Evolutionary conservation across 2,113 vertebrate species (phyloP), one percentile per base, ranked within the genome.

Genomic region (Glaucidium brasilianum): DNA sequence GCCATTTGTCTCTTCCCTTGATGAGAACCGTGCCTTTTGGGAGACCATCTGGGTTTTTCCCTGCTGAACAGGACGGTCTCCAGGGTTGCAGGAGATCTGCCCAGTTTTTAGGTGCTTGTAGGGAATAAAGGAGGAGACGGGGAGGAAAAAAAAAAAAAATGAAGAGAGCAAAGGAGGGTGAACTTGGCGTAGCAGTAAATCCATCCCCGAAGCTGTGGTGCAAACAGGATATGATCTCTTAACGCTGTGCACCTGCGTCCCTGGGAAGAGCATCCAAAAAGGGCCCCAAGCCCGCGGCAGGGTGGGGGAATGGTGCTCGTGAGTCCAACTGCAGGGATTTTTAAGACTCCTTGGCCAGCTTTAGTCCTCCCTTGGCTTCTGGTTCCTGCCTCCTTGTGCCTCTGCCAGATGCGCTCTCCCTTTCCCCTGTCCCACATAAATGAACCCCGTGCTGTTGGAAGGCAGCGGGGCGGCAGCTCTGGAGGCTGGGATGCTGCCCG

Each of bases 201-300:
- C 95, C 92, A 95, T 96, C 95, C 97, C 90, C 4, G 43, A 74
- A 97, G 92, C 95, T 85, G 95, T 2, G 55, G 69, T 21, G 74
- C 84, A 71, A 92, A 71, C 95, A 96, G 97, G 97, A 97, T 97
- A 96, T 93, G 92, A 96, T 96, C 94, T 88, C 96, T 97, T 96
- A 97, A 96, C 91, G 69, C 92, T 2, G 45, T 83, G 95, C 97
- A 97, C 96, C 96, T 97, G 97, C 88, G 85, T 92, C 95, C 92
- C 85, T 1, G 62, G 81, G 84, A 96, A 94, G 75, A 94, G 90
- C 94, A 97, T 97, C 96, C 97, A 96, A 95, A 95, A 96, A 96
- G 95, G 79, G 95, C 92, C 93, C 88, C 87, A 80, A 75, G 68
- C 62, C 81, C 1, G 21, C 26, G 4, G 90, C 87, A n/a, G 87